phyloP scores from a whole-genome alignment of 2,797 vertebrate species.

The Psittacula derbiana region DNA sequence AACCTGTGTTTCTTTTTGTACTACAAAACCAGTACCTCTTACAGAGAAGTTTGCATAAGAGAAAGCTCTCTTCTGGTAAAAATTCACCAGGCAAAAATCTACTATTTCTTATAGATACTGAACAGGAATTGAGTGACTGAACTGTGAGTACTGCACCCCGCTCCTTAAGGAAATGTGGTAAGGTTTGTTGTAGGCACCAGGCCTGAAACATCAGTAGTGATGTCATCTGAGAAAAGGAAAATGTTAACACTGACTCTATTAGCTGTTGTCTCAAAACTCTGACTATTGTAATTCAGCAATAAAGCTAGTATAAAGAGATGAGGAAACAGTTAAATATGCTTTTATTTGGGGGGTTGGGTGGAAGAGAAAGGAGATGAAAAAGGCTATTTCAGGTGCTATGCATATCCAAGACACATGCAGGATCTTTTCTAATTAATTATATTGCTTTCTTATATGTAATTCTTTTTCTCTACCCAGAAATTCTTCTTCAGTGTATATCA shows the following conservation, averaged over 20 bases:
- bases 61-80: neutral
- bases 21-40: neutral
- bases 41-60: neutral
- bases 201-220: neutral
- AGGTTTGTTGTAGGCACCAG: neutral
- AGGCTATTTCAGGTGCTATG: neutral
- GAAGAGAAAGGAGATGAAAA: neutral
- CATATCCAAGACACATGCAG: neutral
- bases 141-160: neutral
- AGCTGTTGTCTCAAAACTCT: neutral
- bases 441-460: neutral
- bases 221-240: neutral
- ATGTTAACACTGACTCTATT: neutral
- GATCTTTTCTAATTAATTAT: neutral
- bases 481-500: neutral
- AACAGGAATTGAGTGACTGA: neutral
- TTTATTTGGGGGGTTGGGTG: neutral
- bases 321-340: neutral
- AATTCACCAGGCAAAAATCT: neutral
- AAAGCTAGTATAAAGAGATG: neutral
- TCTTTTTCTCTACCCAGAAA: neutral
- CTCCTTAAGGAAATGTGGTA: neutral
- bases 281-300: neutral
- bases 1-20: neutral
- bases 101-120: neutral